Base-by-base conservation (phyloP, 2,888 invertebrate species). In the Hololepta plana region DNA sequence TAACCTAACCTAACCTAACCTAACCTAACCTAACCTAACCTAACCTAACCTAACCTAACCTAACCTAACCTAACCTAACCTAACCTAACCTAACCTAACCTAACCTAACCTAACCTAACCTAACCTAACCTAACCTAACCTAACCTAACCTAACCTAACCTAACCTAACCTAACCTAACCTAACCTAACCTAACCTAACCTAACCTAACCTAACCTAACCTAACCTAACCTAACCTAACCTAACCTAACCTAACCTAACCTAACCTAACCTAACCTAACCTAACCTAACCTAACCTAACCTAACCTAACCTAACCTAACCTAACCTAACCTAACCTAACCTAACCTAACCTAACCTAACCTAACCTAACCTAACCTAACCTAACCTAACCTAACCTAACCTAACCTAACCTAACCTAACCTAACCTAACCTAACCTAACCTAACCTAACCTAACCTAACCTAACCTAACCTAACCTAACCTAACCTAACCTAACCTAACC, bases 371-470 rank as follows among this genome's bases (percentile, higher is more conserved):
- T 29, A 29, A 31, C 33, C 33, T 31, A 33, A 31, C 33, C 33
- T 33, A 31, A 28, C 33, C 33, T 33, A 28, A 31, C 33, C 33
- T 28, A 31, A 31, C 33, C 31, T 33, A 28, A 28, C 33, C 33
- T 31, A 31, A 31, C 31, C 31, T 28, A 33, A 31, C 33, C 33
- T 33, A 31, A 26, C 33, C 33, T 33, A 31, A 33, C 33, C 33
- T 29, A 31, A 31, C 31, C 28, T 28, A 21, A 26, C 32, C 29
- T 32, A 26, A 29, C 32, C 32, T 29, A 26, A 32, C 29, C 28
- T 28, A 31, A 31, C 24, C 31, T 31, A 24, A 24, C 29, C 29
- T 32, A 28, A 29, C 28, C 31, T 31, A 29, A 29, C 31, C 28
- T 29, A 31, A 31, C 31, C 30, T 30, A 30, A 30, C 30, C 30